phyloP scores from a whole-genome alignment of 2,888 invertebrate genomes.

The Thumatha senex region DNA sequence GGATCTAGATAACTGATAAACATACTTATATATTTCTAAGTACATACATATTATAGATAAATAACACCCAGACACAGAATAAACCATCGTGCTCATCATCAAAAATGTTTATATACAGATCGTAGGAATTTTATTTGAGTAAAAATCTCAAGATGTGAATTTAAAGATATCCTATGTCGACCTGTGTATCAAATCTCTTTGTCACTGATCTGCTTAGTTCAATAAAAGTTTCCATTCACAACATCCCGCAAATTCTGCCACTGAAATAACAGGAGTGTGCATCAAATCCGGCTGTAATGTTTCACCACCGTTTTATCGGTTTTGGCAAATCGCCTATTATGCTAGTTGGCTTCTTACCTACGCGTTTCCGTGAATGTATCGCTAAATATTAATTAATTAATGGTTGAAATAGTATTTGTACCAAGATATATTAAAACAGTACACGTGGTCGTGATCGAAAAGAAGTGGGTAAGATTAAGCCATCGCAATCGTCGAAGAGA shows the following conservation, averaged over 20 bases:
- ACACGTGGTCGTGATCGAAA: no score
- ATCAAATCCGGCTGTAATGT: slow-evolving; percentile 21
- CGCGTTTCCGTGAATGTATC: slow-evolving; percentile 41
- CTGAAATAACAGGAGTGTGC: slow-evolving; percentile 19
- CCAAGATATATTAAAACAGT: not conserved
- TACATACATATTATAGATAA: no score
- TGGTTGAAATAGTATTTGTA: slow-evolving; percentile 19
- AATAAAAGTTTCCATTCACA: slow-evolving; percentile 26
- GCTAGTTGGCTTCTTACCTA: slow-evolving; percentile 28
- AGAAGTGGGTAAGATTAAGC: no score
- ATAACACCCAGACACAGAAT: no score
- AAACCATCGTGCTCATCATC: no score
- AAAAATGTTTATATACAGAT: no score
- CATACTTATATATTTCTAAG: no score
- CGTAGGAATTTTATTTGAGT: no score
- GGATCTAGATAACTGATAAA: no score
- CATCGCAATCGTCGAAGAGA: no score
- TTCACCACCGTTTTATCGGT: slow-evolving; percentile 36
- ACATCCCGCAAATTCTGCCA: slow-evolving; percentile 18
- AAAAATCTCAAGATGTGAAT: no score
- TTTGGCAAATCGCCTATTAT: slow-evolving; percentile 42
- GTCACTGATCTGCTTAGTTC: not conserved
- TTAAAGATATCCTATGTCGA: no score
- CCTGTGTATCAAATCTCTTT: slow-evolving; percentile 15
- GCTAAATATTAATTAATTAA: slow-evolving; percentile 24